Conservation (phyloP, 2,113 vertebrate species). For the Cynoglossus semilaevis region DNA sequence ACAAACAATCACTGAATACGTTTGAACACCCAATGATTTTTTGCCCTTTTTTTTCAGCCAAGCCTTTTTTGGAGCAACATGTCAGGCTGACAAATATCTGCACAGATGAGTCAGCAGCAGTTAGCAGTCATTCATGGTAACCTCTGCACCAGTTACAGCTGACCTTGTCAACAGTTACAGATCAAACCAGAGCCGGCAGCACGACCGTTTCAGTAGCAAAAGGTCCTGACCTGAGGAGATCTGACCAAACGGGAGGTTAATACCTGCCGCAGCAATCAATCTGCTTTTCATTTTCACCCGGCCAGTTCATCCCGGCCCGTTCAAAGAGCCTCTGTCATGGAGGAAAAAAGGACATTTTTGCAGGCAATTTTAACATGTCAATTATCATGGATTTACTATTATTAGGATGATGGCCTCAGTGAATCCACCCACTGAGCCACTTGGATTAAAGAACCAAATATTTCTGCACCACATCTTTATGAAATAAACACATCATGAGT, state of each 20-base stretch:
- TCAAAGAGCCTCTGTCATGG: constrained; percentile 42
- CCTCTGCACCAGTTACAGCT: constrained; percentile 50
- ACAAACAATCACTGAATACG: constrained; percentile 8
- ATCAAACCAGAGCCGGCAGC: constrained; percentile 45
- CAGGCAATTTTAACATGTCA: constrained; percentile 62
- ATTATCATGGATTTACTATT: constrained; percentile 70
- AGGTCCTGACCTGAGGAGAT: constrained; percentile 45
- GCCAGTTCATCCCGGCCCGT: constrained; percentile 46
- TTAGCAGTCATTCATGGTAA: constrained; percentile 57
- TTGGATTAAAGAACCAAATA: constrained; percentile 47
- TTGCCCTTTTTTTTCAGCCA: constrained; percentile 14
- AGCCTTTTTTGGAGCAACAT: constrained; percentile 21
- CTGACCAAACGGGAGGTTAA: constrained; percentile 56
- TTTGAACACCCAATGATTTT: background rate
- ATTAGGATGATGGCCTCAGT: constrained; percentile 64
- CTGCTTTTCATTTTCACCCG: constrained; percentile 65
- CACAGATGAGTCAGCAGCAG: constrained; percentile 42
- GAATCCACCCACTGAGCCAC: constrained; percentile 54
- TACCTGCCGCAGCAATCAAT: constrained; percentile 52
- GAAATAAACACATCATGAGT: too few species aligned
- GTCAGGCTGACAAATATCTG: constrained; percentile 55
- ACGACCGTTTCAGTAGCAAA: constrained; percentile 46
- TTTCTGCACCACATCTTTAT: constrained; percentile 18
- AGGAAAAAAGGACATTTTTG: constrained; percentile 30
- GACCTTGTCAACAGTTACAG: constrained; percentile 58